These are phyloP conservation scores for Spodoptera picta DNA, from an alignment of 2,888 invertebrate genomes.

Conservation along the genomic window DNA sequence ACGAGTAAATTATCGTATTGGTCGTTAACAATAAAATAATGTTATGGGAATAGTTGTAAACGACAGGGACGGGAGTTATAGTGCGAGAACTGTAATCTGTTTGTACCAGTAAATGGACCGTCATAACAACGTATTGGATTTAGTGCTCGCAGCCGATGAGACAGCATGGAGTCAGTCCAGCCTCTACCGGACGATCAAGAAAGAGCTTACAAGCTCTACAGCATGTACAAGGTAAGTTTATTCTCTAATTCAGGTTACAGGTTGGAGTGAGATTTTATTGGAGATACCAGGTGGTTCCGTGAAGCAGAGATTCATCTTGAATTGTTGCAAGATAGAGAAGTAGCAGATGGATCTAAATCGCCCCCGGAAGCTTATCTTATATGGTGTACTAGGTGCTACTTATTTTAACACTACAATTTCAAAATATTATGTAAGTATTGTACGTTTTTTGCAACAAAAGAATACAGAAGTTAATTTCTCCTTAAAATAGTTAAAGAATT, in stretches of 20 bases:
- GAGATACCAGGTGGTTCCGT: too few relatives aligned
- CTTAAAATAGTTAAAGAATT: too few relatives aligned
- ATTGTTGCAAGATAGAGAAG: too few relatives aligned
- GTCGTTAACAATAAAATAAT: constrained; percentile 25
- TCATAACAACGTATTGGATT: constrained; percentile 58
- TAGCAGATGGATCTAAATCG: too few relatives aligned
- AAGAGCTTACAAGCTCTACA: constrained; percentile 81
- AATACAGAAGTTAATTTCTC: too few relatives aligned
- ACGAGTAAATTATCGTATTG: constrained; percentile 14
- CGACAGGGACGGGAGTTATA: constrained; percentile 12
- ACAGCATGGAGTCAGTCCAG: constrained; percentile 80
- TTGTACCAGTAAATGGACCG: constrained; percentile 75
- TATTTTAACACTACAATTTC: too few relatives aligned
- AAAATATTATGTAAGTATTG: too few relatives aligned
- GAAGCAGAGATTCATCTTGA: too few relatives aligned
- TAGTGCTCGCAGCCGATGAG: constrained; percentile 65
- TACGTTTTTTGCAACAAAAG: too few relatives aligned
- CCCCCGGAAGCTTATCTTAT: too few relatives aligned
- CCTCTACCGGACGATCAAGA: constrained; percentile 76
- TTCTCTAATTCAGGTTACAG: neutral
- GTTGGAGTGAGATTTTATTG: neutral
- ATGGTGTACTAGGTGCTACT: too few relatives aligned
- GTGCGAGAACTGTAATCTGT: constrained; percentile 44
- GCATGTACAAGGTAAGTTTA: constrained; percentile 82
- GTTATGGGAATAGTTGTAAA: constrained; percentile 9